Evolutionary conservation across 2,888 invertebrate genomes (phyloP).

Genomic region (Andrena hattorfiana): DNA sequence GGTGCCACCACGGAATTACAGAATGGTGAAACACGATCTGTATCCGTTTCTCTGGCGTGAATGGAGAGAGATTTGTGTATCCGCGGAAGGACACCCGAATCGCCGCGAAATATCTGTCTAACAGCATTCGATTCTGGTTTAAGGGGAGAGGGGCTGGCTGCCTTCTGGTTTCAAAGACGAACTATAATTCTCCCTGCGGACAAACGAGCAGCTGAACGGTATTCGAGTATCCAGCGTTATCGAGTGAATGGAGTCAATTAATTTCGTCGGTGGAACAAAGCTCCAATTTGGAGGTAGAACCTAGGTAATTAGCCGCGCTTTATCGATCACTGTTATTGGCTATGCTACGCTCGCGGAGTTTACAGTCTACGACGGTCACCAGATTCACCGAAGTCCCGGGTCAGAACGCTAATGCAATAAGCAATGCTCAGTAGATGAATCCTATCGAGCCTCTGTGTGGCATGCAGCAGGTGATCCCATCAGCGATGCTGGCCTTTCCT

Average conservation of each 20-base stretch:
- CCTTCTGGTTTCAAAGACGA: slow-evolving; percentile 57
- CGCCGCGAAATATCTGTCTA: slow-evolving; percentile 13
- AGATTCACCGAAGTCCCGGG: slow-evolving; percentile 59
- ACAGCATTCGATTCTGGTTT: slow-evolving; percentile 34
- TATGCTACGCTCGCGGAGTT: slow-evolving; percentile 36
- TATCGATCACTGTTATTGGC: slow-evolving; percentile 80
- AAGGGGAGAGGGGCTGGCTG: slow-evolving; percentile 25
- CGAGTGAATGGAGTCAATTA: slow-evolving; percentile 80
- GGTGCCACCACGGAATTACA: background rate
- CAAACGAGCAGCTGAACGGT: slow-evolving; percentile 63
- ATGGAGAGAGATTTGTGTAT: slow-evolving; percentile 10
- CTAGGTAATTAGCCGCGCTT: slow-evolving; percentile 80
- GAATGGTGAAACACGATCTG: background rate
- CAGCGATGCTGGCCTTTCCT: slow-evolving; percentile 4
- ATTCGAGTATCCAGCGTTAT: slow-evolving; percentile 71
- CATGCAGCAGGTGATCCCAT: slow-evolving; percentile 12
- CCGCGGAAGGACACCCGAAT: background rate
- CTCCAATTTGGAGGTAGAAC: slow-evolving; percentile 77
- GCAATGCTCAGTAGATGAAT: slow-evolving; percentile 57
- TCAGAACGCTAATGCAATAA: slow-evolving; percentile 68
- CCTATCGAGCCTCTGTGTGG: slow-evolving; percentile 41
- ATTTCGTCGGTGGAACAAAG: slow-evolving; percentile 78
- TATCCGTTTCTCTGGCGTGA: background rate
- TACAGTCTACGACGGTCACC: slow-evolving; percentile 38
- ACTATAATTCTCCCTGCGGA: slow-evolving; percentile 62